Evolutionary conservation across 2,888 invertebrate genomes (phyloP), one percentile per base, ranked within the genome.

Genomic region (Onthophagus sagittarius): DNA sequence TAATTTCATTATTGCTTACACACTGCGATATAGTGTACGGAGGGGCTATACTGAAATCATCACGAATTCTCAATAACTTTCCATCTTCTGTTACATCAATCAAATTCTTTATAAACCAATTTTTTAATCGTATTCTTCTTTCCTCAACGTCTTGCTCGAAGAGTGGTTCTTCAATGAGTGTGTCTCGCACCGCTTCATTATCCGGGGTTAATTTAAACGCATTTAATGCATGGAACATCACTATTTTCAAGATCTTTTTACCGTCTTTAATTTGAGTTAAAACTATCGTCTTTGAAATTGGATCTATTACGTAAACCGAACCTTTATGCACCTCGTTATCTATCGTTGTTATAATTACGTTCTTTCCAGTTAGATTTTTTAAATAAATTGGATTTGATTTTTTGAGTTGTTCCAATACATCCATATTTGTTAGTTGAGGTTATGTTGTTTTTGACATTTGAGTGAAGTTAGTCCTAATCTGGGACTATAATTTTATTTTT

Each of bases 11-110:
- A 75, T 82, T 83, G 77, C 83, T 82, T 74, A 83, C 80, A 77
- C 85, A 85, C 73, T 84, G 82, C 23, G 84, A 81, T 9, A 79
- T 77, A 33, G 80, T 81, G 81, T 85, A 86, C 2, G 86, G 86
- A 5, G 85, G 83, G 39, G 81, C 78, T 70, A 86, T 85, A 13
- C 81, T 77, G 69, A 86, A 75, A 75, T 83, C 80, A 70, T 84
- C 81, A 72, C 82, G 83, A 32, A 86, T 79, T 78, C 82, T 83
- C 14, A 86, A 78, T 33, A 79, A 77, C 70, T 82, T 80, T 33
- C 82, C 85, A 15, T 79, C 78, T 77, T 85, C 85, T 72, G 79
- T 79, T 2, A 85, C 81, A 72, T 83, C 79, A 64, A 86, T 81
- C 69, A 80, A 79, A 79, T 84, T 83, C 70, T 81, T 80, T 71